Evolutionary conservation across 2,888 invertebrate species (phyloP), one percentile per base, ranked within the genome.

Genomic region (Scrobipalpa costella): DNA sequence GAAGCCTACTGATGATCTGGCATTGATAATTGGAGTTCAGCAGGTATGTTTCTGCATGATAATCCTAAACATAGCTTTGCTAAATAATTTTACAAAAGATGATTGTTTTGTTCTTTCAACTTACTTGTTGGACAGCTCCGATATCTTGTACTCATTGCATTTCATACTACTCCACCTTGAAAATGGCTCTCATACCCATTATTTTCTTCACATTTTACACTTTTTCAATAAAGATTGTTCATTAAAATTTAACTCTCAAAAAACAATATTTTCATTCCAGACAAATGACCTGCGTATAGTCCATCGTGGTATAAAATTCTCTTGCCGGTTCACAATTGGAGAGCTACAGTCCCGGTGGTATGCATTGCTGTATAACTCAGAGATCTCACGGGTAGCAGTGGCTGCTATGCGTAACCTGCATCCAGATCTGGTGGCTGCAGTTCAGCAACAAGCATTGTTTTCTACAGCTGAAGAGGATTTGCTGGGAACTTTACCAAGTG

Each of bases 271-370:
- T 8, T 40, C 1, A 52, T 59, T 83, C 8, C 82, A 94, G 91
- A 96, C 96, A 11, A 96, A 96, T 84, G 96, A 96, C 77, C 84
- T 96, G 64, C 93, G 95, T 50, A 94, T 94, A 78, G 95, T 99
- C 0, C 97, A 98, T 81, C 93, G 97, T 68, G 98, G 98, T 6
- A 95, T 98, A 0, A 98, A 98, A 79, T 99, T 99, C 88, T 98
- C 99, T 0, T 98, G 98, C 78, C 95, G 97, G 65, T 99, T 98
- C 83, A 97, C 98, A 0, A 90, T 98, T 27, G 95, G 96, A 76
- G 99, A 99, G 81, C 93, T 99, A 62, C 98, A 98, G 78, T 97
- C 98, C 63, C 94, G 99, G 60, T 99, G 99, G 99, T 98, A 98
- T 84, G 96, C 98, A 0, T 85, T 99, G 63, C 92, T 99, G 21